Percentiles rank a stretch among this genome's conserved stretches.
phyloP scores from a whole-genome alignment of 1,140 invertebrate species.

The Ylistrum balloti region DNA sequence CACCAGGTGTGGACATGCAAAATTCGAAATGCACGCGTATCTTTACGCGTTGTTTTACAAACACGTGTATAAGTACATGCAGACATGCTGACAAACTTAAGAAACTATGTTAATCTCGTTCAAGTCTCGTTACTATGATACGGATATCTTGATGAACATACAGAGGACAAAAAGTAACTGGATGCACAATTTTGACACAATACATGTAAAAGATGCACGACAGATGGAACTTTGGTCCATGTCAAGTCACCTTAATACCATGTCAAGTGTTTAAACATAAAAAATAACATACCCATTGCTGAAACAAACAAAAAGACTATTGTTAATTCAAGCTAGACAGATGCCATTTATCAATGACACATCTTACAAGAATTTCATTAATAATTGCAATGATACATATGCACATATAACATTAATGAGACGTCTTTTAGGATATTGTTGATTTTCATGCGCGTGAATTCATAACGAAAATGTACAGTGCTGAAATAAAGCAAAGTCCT shows the following conservation, averaged over 20 bases:
- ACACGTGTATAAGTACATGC: neutral
- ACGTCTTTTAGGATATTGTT: too few relatives aligned
- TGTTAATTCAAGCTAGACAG: neutral
- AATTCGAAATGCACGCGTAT: constrained; percentile 8
- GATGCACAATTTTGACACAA: neutral
- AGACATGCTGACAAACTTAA: constrained; percentile 1
- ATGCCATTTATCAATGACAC: neutral
- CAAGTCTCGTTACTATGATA: constrained; percentile 1
- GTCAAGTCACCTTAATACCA: neutral
- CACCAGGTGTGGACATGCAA: constrained; percentile 23
- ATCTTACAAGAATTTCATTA: neutral
- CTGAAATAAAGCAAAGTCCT: too few relatives aligned
- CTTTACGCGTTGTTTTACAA: neutral
- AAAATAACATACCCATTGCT: neutral
- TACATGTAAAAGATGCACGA: neutral
- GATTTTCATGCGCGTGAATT: too few relatives aligned
- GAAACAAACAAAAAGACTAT: neutral
- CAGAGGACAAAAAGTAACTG: neutral
- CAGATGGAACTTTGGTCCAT: neutral
- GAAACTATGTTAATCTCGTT: neutral
- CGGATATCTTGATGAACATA: constrained; percentile 2
- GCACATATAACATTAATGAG: too few relatives aligned
- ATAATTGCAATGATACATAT: too few relatives aligned
- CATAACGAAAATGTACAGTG: too few relatives aligned
- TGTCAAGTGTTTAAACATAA: neutral